Evolutionary conservation across 2,797 vertebrate genomes (phyloP).

Genomic region (Heteromormyrus szaboi): DNA sequence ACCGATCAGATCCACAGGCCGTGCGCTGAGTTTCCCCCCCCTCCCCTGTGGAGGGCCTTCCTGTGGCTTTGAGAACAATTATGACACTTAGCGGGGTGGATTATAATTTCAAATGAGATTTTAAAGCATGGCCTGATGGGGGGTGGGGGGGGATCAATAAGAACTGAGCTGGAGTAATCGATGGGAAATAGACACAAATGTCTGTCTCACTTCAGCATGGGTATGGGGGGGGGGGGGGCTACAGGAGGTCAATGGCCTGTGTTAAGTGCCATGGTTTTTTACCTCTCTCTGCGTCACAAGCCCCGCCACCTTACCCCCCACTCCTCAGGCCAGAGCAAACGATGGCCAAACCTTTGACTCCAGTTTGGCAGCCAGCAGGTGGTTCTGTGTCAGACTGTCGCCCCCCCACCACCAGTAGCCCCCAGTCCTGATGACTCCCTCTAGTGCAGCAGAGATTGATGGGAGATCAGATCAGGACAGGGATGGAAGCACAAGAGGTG

Average conservation of each 20-base stretch:
- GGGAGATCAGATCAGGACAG: conserved; percentile 45
- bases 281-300: conserved; percentile 54
- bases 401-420: conserved; percentile 17
- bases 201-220: conserved; percentile 57
- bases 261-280: conserved; percentile 72
- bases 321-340: not conserved
- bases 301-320: conserved; percentile 53
- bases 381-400: not conserved
- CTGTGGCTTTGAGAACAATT: conserved; percentile 65
- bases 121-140: conserved; percentile 63
- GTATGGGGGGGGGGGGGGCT: not conserved
- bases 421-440: conserved; percentile 42
- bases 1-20: not conserved
- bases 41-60: conserved; percentile 45
- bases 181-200: conserved; percentile 74
- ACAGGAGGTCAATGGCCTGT: conserved; percentile 64
- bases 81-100: conserved; percentile 74
- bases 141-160: conserved; percentile 56
- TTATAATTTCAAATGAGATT: conserved; percentile 79
- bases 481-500: not conserved
- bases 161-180: conserved; percentile 74
- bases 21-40: conserved; percentile 33
- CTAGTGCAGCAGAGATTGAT: conserved; percentile 50
- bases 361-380: conserved; percentile 8
- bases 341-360: conserved; percentile 11